Conservation (phyloP, 2,113 vertebrate species). For the Micronycteris hirsuta region DNA sequence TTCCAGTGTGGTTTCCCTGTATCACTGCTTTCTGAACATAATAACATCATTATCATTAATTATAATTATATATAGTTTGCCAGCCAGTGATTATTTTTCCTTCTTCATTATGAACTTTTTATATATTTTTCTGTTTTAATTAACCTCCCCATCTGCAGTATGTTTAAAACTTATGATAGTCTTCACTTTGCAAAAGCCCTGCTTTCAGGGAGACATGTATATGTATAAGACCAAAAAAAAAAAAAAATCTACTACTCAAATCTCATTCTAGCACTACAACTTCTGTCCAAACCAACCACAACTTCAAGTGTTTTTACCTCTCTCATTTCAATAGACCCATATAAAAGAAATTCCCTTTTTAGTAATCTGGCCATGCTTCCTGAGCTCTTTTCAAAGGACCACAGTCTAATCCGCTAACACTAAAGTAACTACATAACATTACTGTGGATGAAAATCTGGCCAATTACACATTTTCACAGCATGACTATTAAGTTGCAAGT, state of each 20-base stretch:
- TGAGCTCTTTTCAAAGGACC: slow-evolving; percentile 45
- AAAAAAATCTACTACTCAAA: background rate
- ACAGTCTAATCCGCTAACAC: slow-evolving; percentile 27
- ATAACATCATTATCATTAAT: slow-evolving; percentile 32
- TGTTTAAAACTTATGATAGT: background rate
- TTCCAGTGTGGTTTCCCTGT: background rate
- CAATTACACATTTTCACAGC: slow-evolving; percentile 67
- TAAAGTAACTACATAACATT: slow-evolving; percentile 50
- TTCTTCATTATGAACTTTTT: background rate
- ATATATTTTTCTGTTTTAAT: slow-evolving; percentile 29
- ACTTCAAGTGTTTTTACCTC: background rate
- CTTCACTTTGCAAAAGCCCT: background rate
- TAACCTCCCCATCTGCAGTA: background rate
- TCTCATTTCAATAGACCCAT: background rate
- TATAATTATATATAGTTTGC: slow-evolving; percentile 19
- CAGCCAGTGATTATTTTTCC: slow-evolving; percentile 1
- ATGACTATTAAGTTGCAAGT: slow-evolving; percentile 69
- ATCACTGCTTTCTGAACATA: background rate
- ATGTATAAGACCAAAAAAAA: background rate
- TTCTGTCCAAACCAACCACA: background rate
- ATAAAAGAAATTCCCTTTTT: slow-evolving; percentile 2
- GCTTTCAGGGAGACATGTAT: background rate
- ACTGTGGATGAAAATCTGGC: slow-evolving; percentile 56
- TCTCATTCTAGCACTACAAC: background rate
- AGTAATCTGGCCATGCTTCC: slow-evolving; percentile 4